Evolutionary conservation across 1,140 invertebrate genomes (phyloP).

Genomic region (Zophobas morio): DNA sequence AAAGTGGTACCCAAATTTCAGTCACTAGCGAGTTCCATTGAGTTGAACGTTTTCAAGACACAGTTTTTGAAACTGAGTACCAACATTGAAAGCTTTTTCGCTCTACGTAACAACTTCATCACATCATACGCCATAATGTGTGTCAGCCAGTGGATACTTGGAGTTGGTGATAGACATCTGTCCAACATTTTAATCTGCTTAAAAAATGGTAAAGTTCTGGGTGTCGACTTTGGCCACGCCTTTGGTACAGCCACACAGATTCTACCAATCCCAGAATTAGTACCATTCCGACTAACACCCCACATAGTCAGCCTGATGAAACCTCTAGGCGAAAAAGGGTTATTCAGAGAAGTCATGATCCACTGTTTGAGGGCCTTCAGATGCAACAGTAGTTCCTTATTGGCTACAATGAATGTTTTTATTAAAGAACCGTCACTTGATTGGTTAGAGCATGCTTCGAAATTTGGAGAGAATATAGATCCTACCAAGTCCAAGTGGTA

Average conservation of each 20-base stretch:
- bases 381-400: slow-evolving; percentile 71
- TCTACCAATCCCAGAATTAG: slow-evolving; percentile 79
- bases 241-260: slow-evolving; percentile 79
- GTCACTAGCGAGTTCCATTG: slow-evolving; percentile 62
- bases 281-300: slow-evolving; percentile 83
- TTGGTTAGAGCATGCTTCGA: slow-evolving; percentile 72
- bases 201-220: slow-evolving; percentile 76
- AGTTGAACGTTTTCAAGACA: slow-evolving; percentile 65
- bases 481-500: slow-evolving; percentile 69
- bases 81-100: slow-evolving; percentile 73
- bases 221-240: slow-evolving; percentile 85
- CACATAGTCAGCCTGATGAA: slow-evolving; percentile 78
- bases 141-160: slow-evolving; percentile 78
- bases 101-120: slow-evolving; percentile 73
- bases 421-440: slow-evolving; percentile 81
- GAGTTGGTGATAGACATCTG: slow-evolving; percentile 86
- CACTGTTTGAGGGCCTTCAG: slow-evolving; percentile 74
- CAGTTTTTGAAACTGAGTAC: slow-evolving; percentile 72
- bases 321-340: slow-evolving; percentile 76
- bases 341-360: slow-evolving; percentile 78
- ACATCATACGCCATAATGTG: slow-evolving; percentile 75
- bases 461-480: slow-evolving; percentile 52
- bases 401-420: slow-evolving; percentile 81
- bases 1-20: slow-evolving; percentile 66
- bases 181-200: slow-evolving; percentile 78